Evolutionary conservation across 2,113 vertebrate species (phyloP).

Genomic region (Hypocryptadius cinnamomeus): DNA sequence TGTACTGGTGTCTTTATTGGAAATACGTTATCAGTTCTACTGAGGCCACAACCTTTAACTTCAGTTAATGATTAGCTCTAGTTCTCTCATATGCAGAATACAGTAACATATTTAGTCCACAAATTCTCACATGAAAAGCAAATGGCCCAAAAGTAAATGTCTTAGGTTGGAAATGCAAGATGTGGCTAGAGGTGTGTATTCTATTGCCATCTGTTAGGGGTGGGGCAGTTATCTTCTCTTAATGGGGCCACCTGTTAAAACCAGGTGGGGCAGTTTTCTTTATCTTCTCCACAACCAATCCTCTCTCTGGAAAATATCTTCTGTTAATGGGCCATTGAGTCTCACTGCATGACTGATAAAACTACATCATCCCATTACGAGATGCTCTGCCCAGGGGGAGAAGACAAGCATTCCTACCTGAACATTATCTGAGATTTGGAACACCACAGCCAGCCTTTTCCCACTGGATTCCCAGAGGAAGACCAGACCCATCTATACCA

Average conservation of each 20-base stretch:
- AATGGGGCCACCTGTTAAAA: background rate
- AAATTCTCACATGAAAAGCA: background rate
- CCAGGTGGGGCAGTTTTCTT: background rate
- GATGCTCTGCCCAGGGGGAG: background rate
- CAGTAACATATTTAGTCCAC: background rate
- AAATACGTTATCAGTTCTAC: background rate
- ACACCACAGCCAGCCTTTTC: background rate
- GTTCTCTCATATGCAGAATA: background rate
- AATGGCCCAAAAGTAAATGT: background rate
- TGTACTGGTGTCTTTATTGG: background rate
- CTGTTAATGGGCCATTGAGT: background rate
- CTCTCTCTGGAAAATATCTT: background rate
- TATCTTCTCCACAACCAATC: background rate
- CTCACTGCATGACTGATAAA: background rate
- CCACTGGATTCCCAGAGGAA: background rate
- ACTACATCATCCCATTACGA: background rate
- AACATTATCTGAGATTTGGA: background rate
- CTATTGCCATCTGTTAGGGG: background rate
- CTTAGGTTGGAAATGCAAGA: background rate
- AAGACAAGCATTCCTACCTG: background rate
- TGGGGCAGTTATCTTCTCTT: background rate
- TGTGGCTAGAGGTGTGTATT: background rate
- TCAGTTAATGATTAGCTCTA: background rate
- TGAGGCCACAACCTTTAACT: background rate
- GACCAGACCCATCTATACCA: background rate